A percentile compares a stretch with the other conserved stretches of the same genome.
Evolutionary conservation across 2,888 invertebrate genomes (phyloP).

Genomic region (Blastobasis lacticolella): DNA sequence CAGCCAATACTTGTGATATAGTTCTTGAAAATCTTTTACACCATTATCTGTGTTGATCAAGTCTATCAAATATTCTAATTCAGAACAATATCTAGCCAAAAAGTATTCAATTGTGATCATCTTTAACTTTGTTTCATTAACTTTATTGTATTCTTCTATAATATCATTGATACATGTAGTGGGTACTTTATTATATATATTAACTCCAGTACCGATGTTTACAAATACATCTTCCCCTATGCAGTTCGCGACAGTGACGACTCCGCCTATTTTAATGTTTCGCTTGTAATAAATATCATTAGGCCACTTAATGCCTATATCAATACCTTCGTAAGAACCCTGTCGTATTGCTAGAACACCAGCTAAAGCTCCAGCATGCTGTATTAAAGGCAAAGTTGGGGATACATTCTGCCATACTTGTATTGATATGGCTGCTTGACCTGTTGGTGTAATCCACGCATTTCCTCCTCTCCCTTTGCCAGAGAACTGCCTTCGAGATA

Average conservation of each 20-base stretch:
- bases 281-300: conserved; percentile 9
- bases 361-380: conserved; percentile 7
- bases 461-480: conserved; percentile 6
- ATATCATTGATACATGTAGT: conserved; percentile 6
- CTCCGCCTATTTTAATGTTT: conserved; percentile 5
- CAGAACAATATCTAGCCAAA: conserved; percentile 5
- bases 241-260: conserved; percentile 4
- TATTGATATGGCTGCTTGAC: conserved; percentile 8
- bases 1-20: conserved; percentile 6
- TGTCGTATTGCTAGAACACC: conserved; percentile 2
- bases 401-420: conserved; percentile 7
- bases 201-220: conserved; percentile 7
- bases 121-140: neutral
- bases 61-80: conserved; percentile 3
- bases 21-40: conserved; percentile 1
- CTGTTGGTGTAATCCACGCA: conserved; percentile 6
- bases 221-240: conserved; percentile 4
- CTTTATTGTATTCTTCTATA: conserved; percentile 4
- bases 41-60: neutral
- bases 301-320: conserved; percentile 10
- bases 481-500: conserved; percentile 2
- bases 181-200: conserved; percentile 7
- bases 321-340: conserved; percentile 1
- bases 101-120: conserved; percentile 7
- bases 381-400: conserved; percentile 3